Base-by-base conservation (phyloP, 2,113 vertebrate species). In the Seriola quinqueradiata region DNA sequence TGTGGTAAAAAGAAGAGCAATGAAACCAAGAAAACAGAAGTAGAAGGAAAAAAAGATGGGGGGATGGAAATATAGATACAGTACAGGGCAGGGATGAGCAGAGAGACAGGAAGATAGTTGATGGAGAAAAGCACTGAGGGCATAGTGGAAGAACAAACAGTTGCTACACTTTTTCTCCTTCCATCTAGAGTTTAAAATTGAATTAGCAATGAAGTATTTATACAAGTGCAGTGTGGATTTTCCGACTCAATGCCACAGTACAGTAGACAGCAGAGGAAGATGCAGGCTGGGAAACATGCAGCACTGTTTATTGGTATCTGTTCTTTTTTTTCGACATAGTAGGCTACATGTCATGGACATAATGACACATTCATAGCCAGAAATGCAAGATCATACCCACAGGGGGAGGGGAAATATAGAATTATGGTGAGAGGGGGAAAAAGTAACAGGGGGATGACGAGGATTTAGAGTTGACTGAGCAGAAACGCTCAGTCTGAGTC, bases 161-260 rank as follows among this genome's bases (percentile, higher is more conserved):
- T 82, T 67, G 55, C 86, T 67, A 59, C 57, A 68, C 36, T 70
- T 77, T 73, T 48, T 36, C 52, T 60, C 16, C 57, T 77, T 83
- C 87, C 79, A 84, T 68, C 42, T 63, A 12, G 38, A 73, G 52
- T 89, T 92, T 86, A 88, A 92, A 90, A 90, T 87, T 85, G 65
- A 90, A 92, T 88, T 84, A 87, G 81, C 77, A 64, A 90, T 92
- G 25, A 91, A 92, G 86, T 89, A 91, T 91, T 92, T 85, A 91
- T 91, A 89, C 69, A 69, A 71, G 67, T 81, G 79, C 58, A 61
- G 59, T 54, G 61, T 74, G 83, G 80, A 50, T 83, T 92, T 91
- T 92, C 83, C 83, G 76, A 69, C 81, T 48, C 75, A 57, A 13
- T 90, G 84, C 72, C 32, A 79, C 34, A 38, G 65, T 79, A 63